Conservation (phyloP, 2,113 vertebrate species). For the Lophius piscatorius region DNA sequence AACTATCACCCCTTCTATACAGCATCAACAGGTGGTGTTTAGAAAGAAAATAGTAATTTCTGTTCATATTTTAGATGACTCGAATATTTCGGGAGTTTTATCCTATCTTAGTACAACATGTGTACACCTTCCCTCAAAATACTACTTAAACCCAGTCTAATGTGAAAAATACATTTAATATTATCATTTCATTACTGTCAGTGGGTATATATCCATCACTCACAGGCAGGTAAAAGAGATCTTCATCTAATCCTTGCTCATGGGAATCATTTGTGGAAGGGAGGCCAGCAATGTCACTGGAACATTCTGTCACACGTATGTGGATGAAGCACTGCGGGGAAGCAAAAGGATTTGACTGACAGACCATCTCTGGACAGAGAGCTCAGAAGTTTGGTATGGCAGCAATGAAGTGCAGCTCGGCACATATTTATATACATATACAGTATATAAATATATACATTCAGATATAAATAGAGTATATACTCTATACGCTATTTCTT, state of each 20-base stretch:
- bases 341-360: slow-evolving; percentile 32
- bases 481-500: too few species aligned
- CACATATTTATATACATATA: background rate
- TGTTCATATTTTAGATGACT: too few species aligned
- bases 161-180: background rate
- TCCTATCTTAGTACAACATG: too few species aligned
- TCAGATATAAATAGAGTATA: too few species aligned
- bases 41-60: too few species aligned
- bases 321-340: slow-evolving; percentile 61
- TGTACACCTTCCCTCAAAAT: background rate
- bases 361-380: background rate
- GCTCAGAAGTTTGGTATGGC: slow-evolving; percentile 33
- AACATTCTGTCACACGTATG: background rate
- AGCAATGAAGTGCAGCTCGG: slow-evolving; percentile 22
- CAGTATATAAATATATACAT: background rate
- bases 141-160: background rate
- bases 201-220: slow-evolving; percentile 49
- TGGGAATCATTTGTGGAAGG: slow-evolving; percentile 30
- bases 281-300: background rate
- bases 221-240: slow-evolving; percentile 74
- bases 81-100: too few species aligned
- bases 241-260: background rate
- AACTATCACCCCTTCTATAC: too few species aligned
- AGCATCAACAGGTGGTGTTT: too few species aligned
- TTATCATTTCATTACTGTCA: background rate